Evolutionary conservation across 2,797 vertebrate genomes (phyloP).

Genomic region (Loriculus beryllinus): DNA sequence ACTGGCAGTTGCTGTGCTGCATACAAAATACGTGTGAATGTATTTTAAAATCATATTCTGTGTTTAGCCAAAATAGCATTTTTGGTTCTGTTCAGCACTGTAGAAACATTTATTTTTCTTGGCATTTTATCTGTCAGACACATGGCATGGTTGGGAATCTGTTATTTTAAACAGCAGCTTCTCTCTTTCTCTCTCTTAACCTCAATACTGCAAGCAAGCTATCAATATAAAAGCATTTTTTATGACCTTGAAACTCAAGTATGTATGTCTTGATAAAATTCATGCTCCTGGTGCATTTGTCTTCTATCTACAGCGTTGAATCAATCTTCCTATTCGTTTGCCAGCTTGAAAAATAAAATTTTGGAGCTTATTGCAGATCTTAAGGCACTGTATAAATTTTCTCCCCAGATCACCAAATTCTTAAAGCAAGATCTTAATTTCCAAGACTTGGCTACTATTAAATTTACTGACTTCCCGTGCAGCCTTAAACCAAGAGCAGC

Average conservation of each 20-base stretch:
- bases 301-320: background rate
- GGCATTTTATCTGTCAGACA: constrained; percentile 38
- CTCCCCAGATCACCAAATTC: background rate
- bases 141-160: constrained; percentile 46
- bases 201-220: constrained; percentile 17
- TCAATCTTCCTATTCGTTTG: constrained; percentile 17
- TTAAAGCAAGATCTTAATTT: background rate
- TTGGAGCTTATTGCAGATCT: background rate
- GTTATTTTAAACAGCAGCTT: constrained; percentile 60
- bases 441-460: background rate
- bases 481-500: constrained; percentile 3
- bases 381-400: background rate
- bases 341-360: background rate
- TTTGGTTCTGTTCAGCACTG: constrained; percentile 3
- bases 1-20: background rate
- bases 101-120: constrained; percentile 7
- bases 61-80: constrained; percentile 29
- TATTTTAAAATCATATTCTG: background rate
- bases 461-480: constrained; percentile 43
- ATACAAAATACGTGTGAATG: background rate
- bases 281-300: constrained; percentile 3
- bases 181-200: constrained; percentile 14
- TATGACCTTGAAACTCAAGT: constrained; percentile 57
- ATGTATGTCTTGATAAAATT: constrained; percentile 42
- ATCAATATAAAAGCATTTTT: constrained; percentile 34